Base-by-base conservation (phyloP, 2,797 vertebrate genomes). In the Carduelis carduelis region DNA sequence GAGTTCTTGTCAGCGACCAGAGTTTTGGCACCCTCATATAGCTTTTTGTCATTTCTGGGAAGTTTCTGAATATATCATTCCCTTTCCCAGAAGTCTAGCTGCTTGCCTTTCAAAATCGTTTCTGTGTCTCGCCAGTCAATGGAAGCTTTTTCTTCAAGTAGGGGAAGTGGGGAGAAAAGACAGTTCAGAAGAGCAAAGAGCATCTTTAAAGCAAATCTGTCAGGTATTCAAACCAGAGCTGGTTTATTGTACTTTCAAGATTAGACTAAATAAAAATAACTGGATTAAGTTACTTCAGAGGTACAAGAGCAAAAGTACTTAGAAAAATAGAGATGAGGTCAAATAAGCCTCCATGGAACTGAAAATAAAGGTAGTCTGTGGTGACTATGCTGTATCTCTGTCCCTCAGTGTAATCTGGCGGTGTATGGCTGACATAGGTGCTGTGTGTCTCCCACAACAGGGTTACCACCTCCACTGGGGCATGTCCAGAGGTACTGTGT, bases 81-180 rank as follows among this genome's bases (percentile, higher is more conserved):
- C 32, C 5, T 78, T 95, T 91, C 59, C 50, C 44, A 79, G 66
- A 90, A 90, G 57, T 72, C 52, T 72, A 72, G 14, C 32, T 88
- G 12, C 39, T 41, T 91, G 46, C 16, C 39, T 84, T 90, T 93
- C 74, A 69, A 76, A 95, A 91, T 55, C 66, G 69, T 88, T 83
- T 88, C 49, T 81, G 18, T 70, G 50, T 83, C 69, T 86, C 49
- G 60, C 19, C 30, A 78, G 44, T 80, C 57, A 90, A 43, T 78
- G 50, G 43, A 88, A 87, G 46, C 7, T 81, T 89, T 91, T 83
- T 60, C 82, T 88, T 35, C 32, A 94, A 82, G 28, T 15, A 56
- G 11, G 24, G 22, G 37, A 80, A 92, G 49, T 2, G 4, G 9
- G 15, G 26, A 75, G 27, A 83, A 94, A 90, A 68, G 13, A 37